phyloP scores from a whole-genome alignment of 2,113 vertebrate species.

The Potamarius usumacintae region DNA sequence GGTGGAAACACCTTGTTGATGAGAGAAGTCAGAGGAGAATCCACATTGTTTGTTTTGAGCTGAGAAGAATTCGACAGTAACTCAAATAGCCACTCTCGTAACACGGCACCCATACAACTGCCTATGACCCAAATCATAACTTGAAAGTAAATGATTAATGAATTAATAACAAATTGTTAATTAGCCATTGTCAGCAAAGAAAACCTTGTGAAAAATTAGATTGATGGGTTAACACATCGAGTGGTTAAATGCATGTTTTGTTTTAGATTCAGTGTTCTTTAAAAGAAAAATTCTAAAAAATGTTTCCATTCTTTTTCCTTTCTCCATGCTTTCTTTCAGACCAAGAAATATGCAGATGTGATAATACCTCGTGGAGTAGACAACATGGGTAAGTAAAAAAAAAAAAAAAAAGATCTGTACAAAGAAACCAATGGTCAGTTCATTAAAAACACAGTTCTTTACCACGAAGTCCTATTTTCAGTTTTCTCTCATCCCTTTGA shows the following conservation, averaged over 20 bases:
- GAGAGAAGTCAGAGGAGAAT: background rate
- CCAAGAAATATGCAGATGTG: conserved; percentile 96
- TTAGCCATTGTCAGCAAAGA: background rate
- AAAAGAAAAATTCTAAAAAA: background rate
- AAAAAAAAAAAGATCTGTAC: background rate
- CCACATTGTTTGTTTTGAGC: background rate
- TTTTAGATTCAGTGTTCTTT: background rate
- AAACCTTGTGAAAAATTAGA: background rate
- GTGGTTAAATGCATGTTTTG: background rate
- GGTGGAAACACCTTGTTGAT: background rate
- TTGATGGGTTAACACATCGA: background rate
- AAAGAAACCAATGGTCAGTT: background rate
- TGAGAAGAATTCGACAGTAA: background rate
- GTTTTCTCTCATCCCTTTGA: background rate
- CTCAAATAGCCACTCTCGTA: background rate
- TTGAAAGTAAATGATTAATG: background rate
- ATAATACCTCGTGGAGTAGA: conserved; percentile 96
- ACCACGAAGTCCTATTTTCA: background rate
- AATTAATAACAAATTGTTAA: background rate
- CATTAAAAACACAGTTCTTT: background rate
- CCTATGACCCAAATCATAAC: no score
- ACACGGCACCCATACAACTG: no score
- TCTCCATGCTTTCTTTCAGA: conserved; percentile 68
- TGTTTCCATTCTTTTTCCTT: background rate
- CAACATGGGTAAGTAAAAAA: conserved; percentile 88